Base-by-base conservation (phyloP, 1,140 invertebrate species). In the Ylistrum balloti region DNA sequence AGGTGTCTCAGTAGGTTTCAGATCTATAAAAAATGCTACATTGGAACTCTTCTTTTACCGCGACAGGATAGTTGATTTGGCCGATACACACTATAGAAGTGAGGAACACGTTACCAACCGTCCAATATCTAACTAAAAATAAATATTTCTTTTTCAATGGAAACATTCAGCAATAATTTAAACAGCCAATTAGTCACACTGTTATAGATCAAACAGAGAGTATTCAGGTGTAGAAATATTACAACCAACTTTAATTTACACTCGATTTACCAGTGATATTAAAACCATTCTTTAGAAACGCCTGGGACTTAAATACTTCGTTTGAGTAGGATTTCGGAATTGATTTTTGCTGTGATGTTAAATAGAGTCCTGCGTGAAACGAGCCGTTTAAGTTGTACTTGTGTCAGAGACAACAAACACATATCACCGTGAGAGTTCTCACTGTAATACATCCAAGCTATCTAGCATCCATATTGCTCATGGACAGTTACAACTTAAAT, bases 401-500 rank as follows among this genome's bases (percentile, higher is more conserved):
- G 56, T 74, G 22, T 74, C 20, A 11, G 56, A 28, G 56, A 74
- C 56, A 74, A 74, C 56, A 74, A 28, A 74, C 56, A 74, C 56
- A 74, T 74, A 74, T 74, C 28, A 74, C n/a, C 56, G 56, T n/a
- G 0, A 74, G 7, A 11, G 56, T 38, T 38, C 35, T 38, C 35
- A 38, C 35, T 13, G 13, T 28, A 74, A 28, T 74, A 74, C 56
- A 5, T n/a, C 28, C 56, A 17, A 11, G 56, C 22, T 74, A 74
- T 74, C n/a, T 74, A 1, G 28, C 56, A 74, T 74, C n/a, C 5
- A 74, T 74, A 74, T 74, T 28, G 56, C 56, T 11, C 56, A 74
- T n/a, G 56, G 45, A 56, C 45, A 56, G 56, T 74, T 74, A 74
- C 41, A 74, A 74, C 56, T 74, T n/a, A n/a, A 74, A 74, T 74